A percentile compares a stretch with the other conserved stretches of the same genome.
Evolutionary conservation across 2,888 invertebrate genomes (phyloP).

Genomic region (Nomada goodeniana): DNA sequence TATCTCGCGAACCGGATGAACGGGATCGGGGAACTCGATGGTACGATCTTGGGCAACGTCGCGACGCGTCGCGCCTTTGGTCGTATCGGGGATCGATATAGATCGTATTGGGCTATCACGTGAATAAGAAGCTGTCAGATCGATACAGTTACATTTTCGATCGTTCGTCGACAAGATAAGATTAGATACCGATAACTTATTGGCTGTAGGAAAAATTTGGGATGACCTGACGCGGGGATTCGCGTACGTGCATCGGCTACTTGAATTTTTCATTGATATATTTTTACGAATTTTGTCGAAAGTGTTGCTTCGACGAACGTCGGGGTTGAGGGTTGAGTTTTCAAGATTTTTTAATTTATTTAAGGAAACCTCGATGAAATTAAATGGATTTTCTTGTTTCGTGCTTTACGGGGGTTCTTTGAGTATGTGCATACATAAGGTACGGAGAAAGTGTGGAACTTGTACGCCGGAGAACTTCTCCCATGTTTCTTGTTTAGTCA

Average conservation of each 20-base stretch:
- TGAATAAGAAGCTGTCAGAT: slow-evolving; percentile 18
- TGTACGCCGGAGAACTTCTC: background rate
- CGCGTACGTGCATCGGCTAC: background rate
- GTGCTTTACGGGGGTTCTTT: background rate
- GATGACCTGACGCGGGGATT: background rate
- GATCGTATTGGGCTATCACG: slow-evolving; percentile 33
- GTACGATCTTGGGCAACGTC: slow-evolving; percentile 2
- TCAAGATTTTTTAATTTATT: no score
- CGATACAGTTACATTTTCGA: slow-evolving; percentile 15
- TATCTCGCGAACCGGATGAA: slow-evolving; percentile 43
- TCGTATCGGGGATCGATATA: slow-evolving; percentile 44
- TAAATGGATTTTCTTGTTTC: no score
- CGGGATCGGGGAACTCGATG: slow-evolving; percentile 37
- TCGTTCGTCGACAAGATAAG: slow-evolving; percentile 47
- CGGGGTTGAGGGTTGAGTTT: no score
- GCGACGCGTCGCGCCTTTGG: slow-evolving; percentile 10
- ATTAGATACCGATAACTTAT: slow-evolving; percentile 39
- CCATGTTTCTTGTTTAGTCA: no score
- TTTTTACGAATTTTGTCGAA: no score
- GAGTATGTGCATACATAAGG: background rate
- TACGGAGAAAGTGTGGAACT: background rate
- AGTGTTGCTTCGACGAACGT: no score
- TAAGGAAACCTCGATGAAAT: no score
- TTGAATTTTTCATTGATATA: background rate
- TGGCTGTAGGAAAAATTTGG: slow-evolving; percentile 6